Base-by-base conservation (phyloP, 2,888 invertebrate species). In the Troides helena region DNA sequence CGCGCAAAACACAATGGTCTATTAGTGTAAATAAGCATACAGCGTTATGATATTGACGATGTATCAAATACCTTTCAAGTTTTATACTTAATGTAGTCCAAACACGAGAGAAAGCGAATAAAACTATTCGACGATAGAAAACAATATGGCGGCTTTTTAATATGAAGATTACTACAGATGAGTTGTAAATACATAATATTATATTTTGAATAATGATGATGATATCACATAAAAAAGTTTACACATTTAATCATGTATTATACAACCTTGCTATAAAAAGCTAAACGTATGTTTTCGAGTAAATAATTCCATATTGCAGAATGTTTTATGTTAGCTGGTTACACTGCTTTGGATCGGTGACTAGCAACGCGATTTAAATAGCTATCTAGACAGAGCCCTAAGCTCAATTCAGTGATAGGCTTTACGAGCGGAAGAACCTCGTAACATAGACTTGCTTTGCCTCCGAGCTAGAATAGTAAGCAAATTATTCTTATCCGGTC, bases 51-150 rank as follows among this genome's bases (percentile, higher is more conserved):
- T 68, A 58, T 62, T 43, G 23, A 25, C 7, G n/a, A 50, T 30
- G 53, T 61, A 61, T 53, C 58, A 56, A 53, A 58, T 58, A 66
- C 50, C 36, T 39, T 14, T 21, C 46, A 36, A 56, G 36, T 14
- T 17, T 58, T 17, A 58, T 56, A 21, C 39, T 67, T 63, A 53
- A 23, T 59, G 43, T 36, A 56, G 21, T 12, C 21, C 30, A 30
- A 65, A 63, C 43, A 18, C 3, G 62, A 36, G 56, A 67, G 67
- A 70, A 67, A 67, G 70, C 66, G 36, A 63, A n/a, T 53, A 23
- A 69, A n/a, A 61, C 57, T 18, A 53, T n/a, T 8, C n/a, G 17
- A 43, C 17, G n/a, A n/a, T 17, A 23, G 5, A 46, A 25, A 62
- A 50, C 62, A 46, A 62, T 46, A 43, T 18, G 4, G 10, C 43